Evolutionary conservation across 1,140 invertebrate species (phyloP).

Genomic region (Sitobion miscanthi): DNA sequence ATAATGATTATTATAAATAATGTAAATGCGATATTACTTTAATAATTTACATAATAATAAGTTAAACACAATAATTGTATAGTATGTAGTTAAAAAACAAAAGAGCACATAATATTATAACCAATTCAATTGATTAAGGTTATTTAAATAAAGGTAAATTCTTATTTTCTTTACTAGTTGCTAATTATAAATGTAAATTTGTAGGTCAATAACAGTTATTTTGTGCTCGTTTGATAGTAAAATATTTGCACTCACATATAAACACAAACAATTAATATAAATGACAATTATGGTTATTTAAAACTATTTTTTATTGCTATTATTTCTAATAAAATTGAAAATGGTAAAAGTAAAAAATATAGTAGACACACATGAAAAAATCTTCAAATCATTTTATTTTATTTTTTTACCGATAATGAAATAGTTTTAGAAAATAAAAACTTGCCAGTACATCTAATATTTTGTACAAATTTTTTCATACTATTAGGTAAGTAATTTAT

Average conservation of each 20-base stretch:
- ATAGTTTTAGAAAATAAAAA: not conserved
- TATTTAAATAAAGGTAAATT: not conserved
- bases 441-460: not conserved
- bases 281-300: not conserved
- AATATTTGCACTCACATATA: conserved; percentile 29
- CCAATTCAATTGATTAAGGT: not conserved
- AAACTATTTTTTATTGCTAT: conserved; percentile 45
- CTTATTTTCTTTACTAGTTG: not conserved
- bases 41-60: conserved; percentile 36
- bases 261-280: conserved; percentile 23
- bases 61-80: conserved; percentile 14
- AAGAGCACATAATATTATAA: conserved; percentile 17
- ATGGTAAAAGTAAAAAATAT: not conserved
- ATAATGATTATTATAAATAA: conserved; percentile 43
- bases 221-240: conserved; percentile 19
- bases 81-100: conserved; percentile 11
- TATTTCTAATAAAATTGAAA: conserved; percentile 27
- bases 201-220: not conserved
- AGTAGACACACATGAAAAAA: not conserved
- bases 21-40: conserved; percentile 30
- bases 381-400: not conserved
- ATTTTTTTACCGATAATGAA: not conserved
- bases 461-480: not conserved
- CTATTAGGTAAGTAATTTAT: not conserved
- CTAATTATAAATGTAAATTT: conserved; percentile 19